These are phyloP conservation scores for Lasioglossum zephyrum DNA, from an alignment of 2,888 invertebrate genomes.

Conservation along the genomic window DNA sequence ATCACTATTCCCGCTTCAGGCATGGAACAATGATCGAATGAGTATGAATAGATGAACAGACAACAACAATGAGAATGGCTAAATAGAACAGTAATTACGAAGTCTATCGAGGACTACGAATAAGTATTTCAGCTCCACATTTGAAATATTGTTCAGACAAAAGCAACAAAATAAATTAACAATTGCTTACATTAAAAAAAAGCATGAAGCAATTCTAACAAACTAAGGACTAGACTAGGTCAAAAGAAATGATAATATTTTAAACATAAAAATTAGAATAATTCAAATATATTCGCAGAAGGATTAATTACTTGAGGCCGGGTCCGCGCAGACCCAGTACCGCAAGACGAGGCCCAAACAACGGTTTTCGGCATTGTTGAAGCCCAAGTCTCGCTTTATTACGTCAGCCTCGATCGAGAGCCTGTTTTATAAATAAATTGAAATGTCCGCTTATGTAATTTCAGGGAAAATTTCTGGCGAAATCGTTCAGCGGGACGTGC, in stretches of 20 bases:
- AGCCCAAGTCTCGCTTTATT: conserved; percentile 18
- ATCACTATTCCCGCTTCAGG: background rate
- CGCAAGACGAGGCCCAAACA: background rate
- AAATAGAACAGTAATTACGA: background rate
- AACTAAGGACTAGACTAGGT: background rate
- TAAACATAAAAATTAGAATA: background rate
- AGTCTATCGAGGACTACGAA: background rate
- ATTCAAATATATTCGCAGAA: background rate
- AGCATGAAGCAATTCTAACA: no score
- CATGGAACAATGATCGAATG: background rate
- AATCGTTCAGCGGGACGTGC: background rate
- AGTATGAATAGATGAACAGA: background rate
- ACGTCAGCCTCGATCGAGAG: conserved; percentile 2
- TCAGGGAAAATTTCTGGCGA: conserved; percentile 11
- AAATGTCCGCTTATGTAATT: conserved; percentile 21
- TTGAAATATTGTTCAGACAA: background rate
- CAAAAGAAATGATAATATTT: background rate
- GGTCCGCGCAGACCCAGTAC: background rate
- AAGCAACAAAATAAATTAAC: background rate
- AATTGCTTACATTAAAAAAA: background rate
- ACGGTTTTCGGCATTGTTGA: background rate
- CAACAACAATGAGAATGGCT: background rate
- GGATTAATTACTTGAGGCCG: background rate
- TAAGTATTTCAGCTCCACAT: background rate
- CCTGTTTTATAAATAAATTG: conserved; percentile 27